Base-by-base conservation (phyloP, 2,797 vertebrate genomes). In the Rousettus madagascariensis region DNA sequence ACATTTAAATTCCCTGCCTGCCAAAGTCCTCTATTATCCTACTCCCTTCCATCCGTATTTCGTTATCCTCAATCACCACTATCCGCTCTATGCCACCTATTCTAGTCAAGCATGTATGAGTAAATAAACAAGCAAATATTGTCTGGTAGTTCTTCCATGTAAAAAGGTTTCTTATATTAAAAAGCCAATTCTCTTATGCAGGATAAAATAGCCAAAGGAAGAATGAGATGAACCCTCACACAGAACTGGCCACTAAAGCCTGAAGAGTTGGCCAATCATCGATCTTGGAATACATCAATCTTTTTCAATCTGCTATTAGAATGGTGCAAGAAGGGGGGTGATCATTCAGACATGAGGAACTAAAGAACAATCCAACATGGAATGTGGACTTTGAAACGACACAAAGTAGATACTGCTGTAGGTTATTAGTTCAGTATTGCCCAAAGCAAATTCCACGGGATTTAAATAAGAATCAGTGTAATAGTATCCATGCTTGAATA, bases 371-470 rank as follows among this genome's bases (percentile, higher is more conserved):
- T 53, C 53, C 61, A 84, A 41, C 10, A 69, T 38, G 8, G 63
- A 77, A 82, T 77, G 38, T 36, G 46, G 26, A 90, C 61, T 88
- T 82, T 92, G 72, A 92, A 85, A 94, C 57, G 6, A 69, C 19
- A 3, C 46, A 61, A 65, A 43, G 36, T 61, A 78, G 9, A 78
- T 53, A 53, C 41, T 71, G 4, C 28, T 59, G 8, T 28, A 75
- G 38, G 20, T 41, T 66, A 33, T 59, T 82, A 51, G 24, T 26
- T 95, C n/a, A 24, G 24, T 57, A 10, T 65, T 93, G 77, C 74
- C 53, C 24, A 80, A 93, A 91, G 33, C 43, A 28, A 57, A 89
- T 51, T 74, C 53, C 24, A 57, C 68, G 30, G 26, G 8, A 46
- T 28, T 72, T 90, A 90, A 93, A 85, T 55, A 57, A 72, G 53